phyloP scores from a whole-genome alignment of 1,140 invertebrate species.

The Himalopsyche phryganea region DNA sequence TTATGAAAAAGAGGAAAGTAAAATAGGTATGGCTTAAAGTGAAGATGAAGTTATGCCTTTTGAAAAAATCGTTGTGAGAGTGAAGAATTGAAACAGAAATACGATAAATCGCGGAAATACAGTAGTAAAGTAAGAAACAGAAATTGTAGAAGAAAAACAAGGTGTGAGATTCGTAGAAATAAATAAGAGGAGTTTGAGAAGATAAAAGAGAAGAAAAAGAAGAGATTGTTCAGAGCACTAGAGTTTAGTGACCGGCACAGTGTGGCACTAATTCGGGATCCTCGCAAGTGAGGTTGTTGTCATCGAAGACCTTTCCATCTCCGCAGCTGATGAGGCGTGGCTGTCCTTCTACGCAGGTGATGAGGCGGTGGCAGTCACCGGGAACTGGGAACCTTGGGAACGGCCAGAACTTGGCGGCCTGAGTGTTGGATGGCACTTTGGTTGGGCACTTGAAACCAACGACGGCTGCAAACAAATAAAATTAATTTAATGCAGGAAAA shows the following conservation, averaged over 20 bases:
- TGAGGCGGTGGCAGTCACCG: slow-evolving; percentile 76
- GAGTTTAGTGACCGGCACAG: slow-evolving; percentile 35
- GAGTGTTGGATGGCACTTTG: slow-evolving; percentile 72
- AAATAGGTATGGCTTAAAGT: too few species aligned
- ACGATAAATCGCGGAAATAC: too few species aligned
- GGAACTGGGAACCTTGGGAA: slow-evolving; percentile 83
- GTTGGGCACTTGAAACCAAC: slow-evolving; percentile 81
- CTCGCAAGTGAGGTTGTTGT: slow-evolving; percentile 76
- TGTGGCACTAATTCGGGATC: slow-evolving; percentile 73
- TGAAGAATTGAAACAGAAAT: too few species aligned
- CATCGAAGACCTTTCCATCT: slow-evolving; percentile 81
- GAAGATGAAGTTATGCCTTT: too few species aligned
- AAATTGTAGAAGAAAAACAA: neutral
- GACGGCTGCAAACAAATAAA: slow-evolving; percentile 55
- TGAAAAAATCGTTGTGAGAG: too few species aligned
- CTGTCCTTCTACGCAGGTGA: slow-evolving; percentile 84
- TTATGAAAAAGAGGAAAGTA: too few species aligned
- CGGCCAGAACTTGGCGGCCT: slow-evolving; percentile 83
- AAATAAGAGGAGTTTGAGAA: neutral
- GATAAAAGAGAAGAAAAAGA: neutral
- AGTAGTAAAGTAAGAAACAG: neutral
- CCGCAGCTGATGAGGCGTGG: slow-evolving; percentile 83
- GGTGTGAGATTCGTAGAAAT: neutral
- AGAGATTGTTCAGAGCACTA: neutral
- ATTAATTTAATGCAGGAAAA: too few species aligned